Evolutionary conservation across 2,888 invertebrate genomes (phyloP).

Genomic region (Drosophila atripex): DNA sequence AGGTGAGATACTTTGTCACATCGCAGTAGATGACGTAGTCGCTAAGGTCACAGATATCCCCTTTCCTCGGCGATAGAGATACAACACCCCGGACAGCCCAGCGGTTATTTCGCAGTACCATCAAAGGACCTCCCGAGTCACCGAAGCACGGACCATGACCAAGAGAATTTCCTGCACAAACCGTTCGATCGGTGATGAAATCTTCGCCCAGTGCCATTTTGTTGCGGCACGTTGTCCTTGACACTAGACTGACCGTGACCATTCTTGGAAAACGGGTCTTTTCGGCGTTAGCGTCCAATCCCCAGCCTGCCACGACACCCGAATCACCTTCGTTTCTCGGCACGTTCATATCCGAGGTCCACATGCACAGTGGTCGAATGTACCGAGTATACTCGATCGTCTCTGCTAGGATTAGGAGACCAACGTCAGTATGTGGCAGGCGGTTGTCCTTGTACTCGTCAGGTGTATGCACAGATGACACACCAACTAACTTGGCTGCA

Average conservation of each 20-base stretch:
- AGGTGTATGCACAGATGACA: slow-evolving; percentile 78
- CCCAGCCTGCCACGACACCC: slow-evolving; percentile 86
- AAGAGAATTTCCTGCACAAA: slow-evolving; percentile 77
- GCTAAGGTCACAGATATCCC: slow-evolving; percentile 85
- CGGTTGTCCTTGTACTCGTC: slow-evolving; percentile 80
- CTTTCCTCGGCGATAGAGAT: slow-evolving; percentile 81
- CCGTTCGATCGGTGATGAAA: slow-evolving; percentile 68
- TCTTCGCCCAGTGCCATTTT: slow-evolving; percentile 61
- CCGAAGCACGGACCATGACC: slow-evolving; percentile 81
- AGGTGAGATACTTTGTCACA: slow-evolving; percentile 85
- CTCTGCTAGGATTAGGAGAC: slow-evolving; percentile 47
- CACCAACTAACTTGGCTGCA: slow-evolving; percentile 65
- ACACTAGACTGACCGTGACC: slow-evolving; percentile 56
- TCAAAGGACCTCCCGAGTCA: slow-evolving; percentile 87
- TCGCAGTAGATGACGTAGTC: slow-evolving; percentile 88
- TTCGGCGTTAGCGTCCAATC: slow-evolving; percentile 71
- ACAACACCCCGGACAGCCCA: slow-evolving; percentile 85
- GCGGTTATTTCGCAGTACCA: slow-evolving; percentile 81
- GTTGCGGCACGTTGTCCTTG: slow-evolving; percentile 52
- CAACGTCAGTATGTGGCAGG: slow-evolving; percentile 62
- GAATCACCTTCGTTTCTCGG: slow-evolving; percentile 78
- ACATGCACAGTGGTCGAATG: slow-evolving; percentile 80
- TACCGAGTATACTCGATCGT: slow-evolving; percentile 44
- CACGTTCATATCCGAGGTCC: slow-evolving; percentile 70
- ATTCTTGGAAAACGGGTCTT: slow-evolving; percentile 57